A percentile compares a stretch with the other conserved stretches of the same genome.
phyloP scores from a whole-genome alignment of 2,797 vertebrate species.

The Pelochelys cantorii region DNA sequence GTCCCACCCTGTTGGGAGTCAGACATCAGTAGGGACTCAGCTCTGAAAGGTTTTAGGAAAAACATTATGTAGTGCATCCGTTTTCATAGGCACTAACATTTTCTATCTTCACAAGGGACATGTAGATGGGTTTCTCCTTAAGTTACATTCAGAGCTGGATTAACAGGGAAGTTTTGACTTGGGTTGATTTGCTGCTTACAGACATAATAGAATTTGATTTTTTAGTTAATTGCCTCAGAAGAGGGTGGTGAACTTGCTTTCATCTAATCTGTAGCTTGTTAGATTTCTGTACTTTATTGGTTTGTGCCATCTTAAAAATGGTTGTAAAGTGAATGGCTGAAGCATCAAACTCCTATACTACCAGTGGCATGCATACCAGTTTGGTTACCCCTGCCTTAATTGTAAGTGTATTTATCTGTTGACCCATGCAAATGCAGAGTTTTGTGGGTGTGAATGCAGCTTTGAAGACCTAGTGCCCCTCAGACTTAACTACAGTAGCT shows the following conservation, averaged over 20 bases:
- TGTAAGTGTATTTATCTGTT: background rate
- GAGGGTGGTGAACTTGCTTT: background rate
- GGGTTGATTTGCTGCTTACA: background rate
- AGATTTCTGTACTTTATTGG: background rate
- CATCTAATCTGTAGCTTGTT: background rate
- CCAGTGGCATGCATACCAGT: background rate
- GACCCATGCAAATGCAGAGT: background rate
- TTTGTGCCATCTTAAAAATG: background rate
- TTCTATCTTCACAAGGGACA: background rate
- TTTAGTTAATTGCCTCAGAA: background rate
- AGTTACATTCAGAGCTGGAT: background rate
- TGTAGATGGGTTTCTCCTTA: rapidly evolving
- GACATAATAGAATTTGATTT: background rate
- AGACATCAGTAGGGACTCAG: background rate
- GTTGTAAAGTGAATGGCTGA: background rate
- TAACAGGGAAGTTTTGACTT: background rate
- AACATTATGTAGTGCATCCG: background rate
- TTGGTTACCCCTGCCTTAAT: background rate
- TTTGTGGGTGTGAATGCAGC: background rate
- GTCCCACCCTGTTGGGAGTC: background rate
- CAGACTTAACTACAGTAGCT: background rate
- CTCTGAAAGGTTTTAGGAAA: slow-evolving; percentile 23
- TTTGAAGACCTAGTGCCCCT: background rate
- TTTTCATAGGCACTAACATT: slow-evolving; percentile 27
- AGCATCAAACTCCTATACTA: background rate